Base-by-base conservation (phyloP, 2,888 invertebrate genomes). In the Tenthredo scrophulariae region DNA sequence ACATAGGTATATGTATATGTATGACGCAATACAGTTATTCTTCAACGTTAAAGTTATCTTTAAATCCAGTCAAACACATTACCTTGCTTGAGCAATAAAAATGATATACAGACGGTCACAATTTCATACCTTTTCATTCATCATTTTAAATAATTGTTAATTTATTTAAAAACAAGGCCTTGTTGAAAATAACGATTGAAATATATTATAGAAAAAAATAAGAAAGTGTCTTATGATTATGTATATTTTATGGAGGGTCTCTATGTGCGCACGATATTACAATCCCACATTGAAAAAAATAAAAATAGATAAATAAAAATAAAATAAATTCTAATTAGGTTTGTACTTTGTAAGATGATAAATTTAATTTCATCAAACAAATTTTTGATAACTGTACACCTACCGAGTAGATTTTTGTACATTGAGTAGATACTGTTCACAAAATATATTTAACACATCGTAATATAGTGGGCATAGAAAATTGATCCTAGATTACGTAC, bases 191-290 rank as follows among this genome's bases (percentile, higher is more conserved):
- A 80, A 80, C 80, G 62, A 26, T 43, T 62, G 40, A 62, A 62
- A 80, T 80, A 80, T 80, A 43, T 46, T 74, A 74, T 43, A 40
- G 43, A 43, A 22, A 43, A 26, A 74, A 15, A 15, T 37, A 37
- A 37, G 6, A 80, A 80, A 80, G 80, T 80, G 80, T 80, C 62
- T 80, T 80, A 80, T 62, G n/a, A 62, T 80, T 62, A 80, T 62
- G 62, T 80, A 80, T 80, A 62, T 62, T 80, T 62, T 54, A 80
- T 62, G 62, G n/a, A 80, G 80, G 37, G 37, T 80, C 80, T 40
- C 80, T 40, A 13, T 80, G n/a, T 62, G 62, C 80, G 26, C 62
- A 58, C 62, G 10, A 62, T 62, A 80, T 62, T 80, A 80, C 77
- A 54, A 54, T 54, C 18, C 29, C 43, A 22, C 18, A 54, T 33